These are phyloP conservation scores for Notothenia coriiceps DNA, from an alignment of 2,113 vertebrate genomes.

Conservation along the genomic window DNA sequence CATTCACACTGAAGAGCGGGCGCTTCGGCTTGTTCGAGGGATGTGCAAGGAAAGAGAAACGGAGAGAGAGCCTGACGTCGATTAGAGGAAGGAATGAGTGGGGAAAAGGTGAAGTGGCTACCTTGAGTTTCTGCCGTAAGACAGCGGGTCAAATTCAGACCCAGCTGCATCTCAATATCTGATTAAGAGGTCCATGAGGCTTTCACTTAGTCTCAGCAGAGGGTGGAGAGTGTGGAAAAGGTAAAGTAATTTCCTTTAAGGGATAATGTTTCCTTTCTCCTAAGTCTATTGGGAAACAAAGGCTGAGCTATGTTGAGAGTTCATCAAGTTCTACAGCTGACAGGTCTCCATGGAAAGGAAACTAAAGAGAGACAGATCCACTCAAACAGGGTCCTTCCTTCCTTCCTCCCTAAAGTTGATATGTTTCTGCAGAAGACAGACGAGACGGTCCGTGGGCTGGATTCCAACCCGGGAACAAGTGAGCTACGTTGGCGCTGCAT, in stretches of 20 bases:
- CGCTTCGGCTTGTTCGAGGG: conserved; percentile 46
- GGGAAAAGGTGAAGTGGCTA: conserved; percentile 57
- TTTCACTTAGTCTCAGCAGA: background rate
- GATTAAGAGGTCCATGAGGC: no score
- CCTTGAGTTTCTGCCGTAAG: conserved; percentile 33
- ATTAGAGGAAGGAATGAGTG: conserved; percentile 55
- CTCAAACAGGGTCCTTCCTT: no score
- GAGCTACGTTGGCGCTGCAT: background rate
- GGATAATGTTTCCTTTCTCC: background rate
- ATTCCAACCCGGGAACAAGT: no score
- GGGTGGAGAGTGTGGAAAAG: conserved; percentile 59
- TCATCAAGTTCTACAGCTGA: background rate
- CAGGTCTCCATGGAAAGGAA: background rate
- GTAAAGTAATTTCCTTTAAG: conserved; percentile 61
- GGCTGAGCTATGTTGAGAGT: conserved; percentile 21
- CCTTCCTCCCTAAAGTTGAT: no score
- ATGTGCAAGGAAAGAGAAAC: conserved; percentile 72
- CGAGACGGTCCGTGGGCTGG: no score
- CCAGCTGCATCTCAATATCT: no score
- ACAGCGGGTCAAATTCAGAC: no score
- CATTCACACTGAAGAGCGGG: conserved; percentile 70
- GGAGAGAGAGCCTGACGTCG: conserved; percentile 28
- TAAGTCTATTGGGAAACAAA: conserved; percentile 5
- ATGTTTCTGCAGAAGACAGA: no score
- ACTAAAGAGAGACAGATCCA: background rate